These are phyloP conservation scores for Smutsia gigantea DNA, from an alignment of 2,797 vertebrate species.

Conservation along the genomic window DNA sequence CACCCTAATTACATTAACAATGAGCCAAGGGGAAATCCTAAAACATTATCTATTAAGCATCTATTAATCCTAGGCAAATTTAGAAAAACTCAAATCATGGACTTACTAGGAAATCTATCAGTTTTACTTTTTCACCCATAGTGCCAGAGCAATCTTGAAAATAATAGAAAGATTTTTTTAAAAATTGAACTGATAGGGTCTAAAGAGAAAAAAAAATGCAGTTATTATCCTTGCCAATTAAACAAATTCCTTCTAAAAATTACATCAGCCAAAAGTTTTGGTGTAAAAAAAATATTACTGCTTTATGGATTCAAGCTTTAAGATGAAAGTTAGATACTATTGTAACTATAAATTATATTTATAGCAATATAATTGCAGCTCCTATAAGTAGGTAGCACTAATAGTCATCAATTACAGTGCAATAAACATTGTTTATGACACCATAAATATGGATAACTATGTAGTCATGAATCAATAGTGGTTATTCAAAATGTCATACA, in stretches of 20 bases:
- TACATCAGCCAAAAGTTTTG: neutral
- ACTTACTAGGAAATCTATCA: neutral
- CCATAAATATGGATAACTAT: constrained; percentile 78
- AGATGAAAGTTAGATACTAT: constrained; percentile 48
- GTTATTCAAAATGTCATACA: constrained; percentile 72
- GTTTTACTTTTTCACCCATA: neutral
- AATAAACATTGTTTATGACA: constrained; percentile 76
- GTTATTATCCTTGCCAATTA: neutral
- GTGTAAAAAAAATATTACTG: neutral
- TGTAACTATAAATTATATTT: constrained; percentile 73
- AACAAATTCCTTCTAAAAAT: constrained; percentile 65
- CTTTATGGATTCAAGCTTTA: constrained; percentile 63
- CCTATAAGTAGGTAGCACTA: constrained; percentile 69
- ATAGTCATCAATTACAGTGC: constrained; percentile 75
- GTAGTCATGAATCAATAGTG: constrained; percentile 74
- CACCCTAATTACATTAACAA: neutral
- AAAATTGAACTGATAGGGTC: neutral
- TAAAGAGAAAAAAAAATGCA: neutral
- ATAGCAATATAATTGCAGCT: constrained; percentile 68
- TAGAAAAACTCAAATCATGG: neutral
- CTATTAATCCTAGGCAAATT: neutral
- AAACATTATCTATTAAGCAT: neutral
- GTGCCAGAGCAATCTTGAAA: neutral
- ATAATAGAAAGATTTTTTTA: neutral
- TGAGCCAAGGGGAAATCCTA: neutral